Evolutionary conservation across 2,113 vertebrate genomes (phyloP).

Genomic region (Lepus americanus): DNA sequence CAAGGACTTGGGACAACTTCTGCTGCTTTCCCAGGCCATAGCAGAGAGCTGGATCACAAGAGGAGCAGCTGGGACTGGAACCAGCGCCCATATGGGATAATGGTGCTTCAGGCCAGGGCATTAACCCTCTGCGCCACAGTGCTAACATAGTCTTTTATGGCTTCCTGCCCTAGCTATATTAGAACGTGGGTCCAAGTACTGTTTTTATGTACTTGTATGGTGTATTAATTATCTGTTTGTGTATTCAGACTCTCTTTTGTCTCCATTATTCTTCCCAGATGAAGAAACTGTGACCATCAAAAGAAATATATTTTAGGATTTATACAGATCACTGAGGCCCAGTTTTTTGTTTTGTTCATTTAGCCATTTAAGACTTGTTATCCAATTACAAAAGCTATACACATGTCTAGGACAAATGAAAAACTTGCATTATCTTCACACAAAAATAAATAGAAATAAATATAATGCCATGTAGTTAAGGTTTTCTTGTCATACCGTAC

Average conservation of each 20-base stretch:
- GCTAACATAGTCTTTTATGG: background rate
- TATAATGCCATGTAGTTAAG: background rate
- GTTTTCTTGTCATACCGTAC: background rate
- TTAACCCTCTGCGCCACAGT: too few species aligned
- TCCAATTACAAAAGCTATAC: background rate
- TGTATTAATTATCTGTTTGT: background rate
- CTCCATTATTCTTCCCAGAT: background rate
- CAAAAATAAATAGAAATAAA: background rate
- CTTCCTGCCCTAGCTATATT: background rate
- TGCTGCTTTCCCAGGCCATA: too few species aligned
- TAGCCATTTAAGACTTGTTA: background rate
- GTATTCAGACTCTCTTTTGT: background rate
- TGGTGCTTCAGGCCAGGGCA: too few species aligned
- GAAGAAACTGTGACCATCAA: background rate
- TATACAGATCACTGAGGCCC: fast-evolving
- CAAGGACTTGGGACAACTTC: too few species aligned
- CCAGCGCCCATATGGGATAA: too few species aligned
- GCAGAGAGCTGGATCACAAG: too few species aligned
- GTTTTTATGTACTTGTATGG: background rate
- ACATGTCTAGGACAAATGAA: background rate
- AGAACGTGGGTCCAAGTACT: background rate
- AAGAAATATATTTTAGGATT: background rate
- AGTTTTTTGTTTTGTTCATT: background rate
- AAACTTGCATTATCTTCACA: background rate
- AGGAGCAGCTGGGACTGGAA: too few species aligned